A percentile compares a stretch with the other conserved stretches of the same genome.
These are phyloP conservation scores for Mellilla xanthometata DNA, from an alignment of 2,888 invertebrate species.

Conservation along the genomic window DNA sequence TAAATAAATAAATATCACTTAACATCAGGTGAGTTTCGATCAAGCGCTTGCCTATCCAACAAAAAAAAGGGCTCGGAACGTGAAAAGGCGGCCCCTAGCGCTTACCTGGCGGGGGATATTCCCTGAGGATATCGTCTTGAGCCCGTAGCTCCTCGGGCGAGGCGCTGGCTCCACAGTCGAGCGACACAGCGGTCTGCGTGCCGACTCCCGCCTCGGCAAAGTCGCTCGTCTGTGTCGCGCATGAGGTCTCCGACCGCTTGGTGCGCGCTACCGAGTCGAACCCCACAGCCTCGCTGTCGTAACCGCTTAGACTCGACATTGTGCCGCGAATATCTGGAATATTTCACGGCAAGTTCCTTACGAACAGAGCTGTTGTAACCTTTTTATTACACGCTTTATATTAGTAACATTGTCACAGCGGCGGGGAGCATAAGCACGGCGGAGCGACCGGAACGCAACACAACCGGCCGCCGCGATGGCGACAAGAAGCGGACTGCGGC, in stretches of 20 bases:
- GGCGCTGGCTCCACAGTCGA: slow-evolving; percentile 49
- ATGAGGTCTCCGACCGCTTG: slow-evolving; percentile 31
- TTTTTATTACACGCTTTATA: too few relatives aligned
- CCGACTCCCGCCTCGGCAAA: slow-evolving; percentile 44
- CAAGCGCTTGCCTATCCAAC: not conserved
- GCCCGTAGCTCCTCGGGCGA: slow-evolving; percentile 50
- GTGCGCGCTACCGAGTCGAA: slow-evolving; percentile 52
- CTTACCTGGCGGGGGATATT: slow-evolving; percentile 51
- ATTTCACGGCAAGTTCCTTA: not conserved
- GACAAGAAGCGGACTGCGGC: too few relatives aligned
- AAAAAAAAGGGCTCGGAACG: not conserved
- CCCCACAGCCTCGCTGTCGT: slow-evolving; percentile 63
- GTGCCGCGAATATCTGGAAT: not conserved
- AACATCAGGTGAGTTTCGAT: not conserved
- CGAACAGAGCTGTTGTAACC: too few relatives aligned
- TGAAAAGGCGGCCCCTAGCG: not conserved
- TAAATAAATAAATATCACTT: too few relatives aligned
- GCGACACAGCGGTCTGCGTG: slow-evolving; percentile 50
- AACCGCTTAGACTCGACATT: slow-evolving; percentile 67
- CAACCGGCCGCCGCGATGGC: too few relatives aligned
- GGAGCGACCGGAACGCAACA: too few relatives aligned
- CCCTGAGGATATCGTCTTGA: slow-evolving; percentile 42
- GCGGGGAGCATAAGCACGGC: too few relatives aligned
- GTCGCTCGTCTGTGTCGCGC: slow-evolving; percentile 59
- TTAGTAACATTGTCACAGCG: too few relatives aligned